Base-by-base conservation (phyloP, 1,140 invertebrate species). In the Tetragonula clypearis region DNA sequence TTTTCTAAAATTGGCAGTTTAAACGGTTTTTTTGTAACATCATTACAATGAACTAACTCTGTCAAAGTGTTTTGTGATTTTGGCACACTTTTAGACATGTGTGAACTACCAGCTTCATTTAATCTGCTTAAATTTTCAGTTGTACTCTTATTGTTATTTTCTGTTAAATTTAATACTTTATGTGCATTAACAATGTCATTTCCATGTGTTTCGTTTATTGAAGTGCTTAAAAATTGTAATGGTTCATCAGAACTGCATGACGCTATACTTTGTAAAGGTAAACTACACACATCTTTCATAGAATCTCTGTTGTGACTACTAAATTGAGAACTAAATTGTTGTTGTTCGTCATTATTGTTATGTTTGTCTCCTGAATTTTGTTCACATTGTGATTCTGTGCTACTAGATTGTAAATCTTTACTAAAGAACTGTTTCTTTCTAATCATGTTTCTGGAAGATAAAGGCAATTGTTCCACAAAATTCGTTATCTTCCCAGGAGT, bases 1-100 rank as follows among this genome's bases (percentile, higher is more conserved):
- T 93, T 94, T 21, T 93, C 89, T 53, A 94, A 87, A 86, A 93
- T 93, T 84, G 94, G 93, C 82, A 95, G 86, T 92, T 93, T 93
- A 81, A 92, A 93, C 12, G 93, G 90, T 74, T 93, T 93, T 62
- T 89, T 93, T 80, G 72, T 87, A 60, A 86, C 83, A 58, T 91
- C 87, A 75, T 74, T 76, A 65, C 72, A 87, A 49, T 69, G 79
- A 26, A 69, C 68, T 17, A 82, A 89, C n/a, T 74, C 65, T 53
- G 74, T 65, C 26, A 68, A 71, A 72, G 6, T 53, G n/a, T 84
- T 79, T 35, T 79, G 81, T 55, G 58, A 58, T 53, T 65, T 75
- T 72, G 75, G 68, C 69, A 56, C 79, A 19, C 79, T 72, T 49
- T 89, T 89, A 66, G 30, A 86, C 74, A 68, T 30, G 62, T 72